These are phyloP conservation scores for Tragelaphus scriptus DNA, from an alignment of 2,113 vertebrate genomes.

Conservation along the genomic window DNA sequence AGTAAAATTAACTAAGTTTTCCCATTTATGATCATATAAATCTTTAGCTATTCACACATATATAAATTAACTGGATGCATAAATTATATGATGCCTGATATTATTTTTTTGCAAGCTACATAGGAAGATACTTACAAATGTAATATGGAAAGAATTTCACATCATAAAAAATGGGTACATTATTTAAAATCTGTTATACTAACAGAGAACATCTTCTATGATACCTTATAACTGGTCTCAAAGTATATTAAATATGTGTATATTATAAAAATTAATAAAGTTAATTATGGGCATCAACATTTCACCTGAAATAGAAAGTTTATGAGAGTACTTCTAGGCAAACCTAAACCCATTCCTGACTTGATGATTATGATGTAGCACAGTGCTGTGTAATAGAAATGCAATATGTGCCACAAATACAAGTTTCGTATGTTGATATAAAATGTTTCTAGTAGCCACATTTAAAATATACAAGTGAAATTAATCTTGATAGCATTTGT, in stretches of 20 bases:
- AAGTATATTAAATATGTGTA: not conserved
- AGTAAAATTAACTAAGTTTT: conserved; percentile 27
- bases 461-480: not conserved
- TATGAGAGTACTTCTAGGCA: not conserved
- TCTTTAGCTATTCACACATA: not conserved
- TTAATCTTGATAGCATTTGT: not conserved
- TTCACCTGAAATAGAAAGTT: not conserved
- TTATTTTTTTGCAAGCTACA: not conserved
- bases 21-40: not conserved
- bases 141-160: not conserved
- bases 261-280: not conserved
- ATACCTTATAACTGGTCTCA: not conserved
- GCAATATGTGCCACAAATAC: not conserved
- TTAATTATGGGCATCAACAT: not conserved
- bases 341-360: not conserved
- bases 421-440: not conserved
- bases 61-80: not conserved
- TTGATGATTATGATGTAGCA: not conserved
- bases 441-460: not conserved
- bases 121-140: not conserved
- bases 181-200: not conserved
- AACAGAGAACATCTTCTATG: not conserved
- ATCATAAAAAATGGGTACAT: not conserved
- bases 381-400: not conserved
- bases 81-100: not conserved